phyloP scores from a whole-genome alignment of 1,140 invertebrate genomes.

The Leptoteleia sp. region DNA sequence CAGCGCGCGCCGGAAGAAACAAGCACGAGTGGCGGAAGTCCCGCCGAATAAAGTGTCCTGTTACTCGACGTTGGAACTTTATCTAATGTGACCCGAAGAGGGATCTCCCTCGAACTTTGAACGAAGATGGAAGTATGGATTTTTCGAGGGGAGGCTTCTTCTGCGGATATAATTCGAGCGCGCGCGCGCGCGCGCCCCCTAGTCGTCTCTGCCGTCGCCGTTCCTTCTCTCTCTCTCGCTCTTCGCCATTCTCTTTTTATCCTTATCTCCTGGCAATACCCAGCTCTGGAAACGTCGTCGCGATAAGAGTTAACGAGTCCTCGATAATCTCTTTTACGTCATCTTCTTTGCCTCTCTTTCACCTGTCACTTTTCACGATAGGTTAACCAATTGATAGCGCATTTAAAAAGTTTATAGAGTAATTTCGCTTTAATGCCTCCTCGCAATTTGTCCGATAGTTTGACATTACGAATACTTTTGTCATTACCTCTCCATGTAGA shows the following conservation, averaged over 20 bases:
- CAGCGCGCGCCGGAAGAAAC: constrained; percentile 41
- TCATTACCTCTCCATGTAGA: not conserved
- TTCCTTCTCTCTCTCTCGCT: no score
- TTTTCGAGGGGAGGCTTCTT: constrained; percentile 40
- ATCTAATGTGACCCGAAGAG: constrained; percentile 58
- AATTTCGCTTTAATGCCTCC: constrained; percentile 13
- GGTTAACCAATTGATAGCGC: constrained; percentile 29
- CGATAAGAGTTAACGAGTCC: constrained; percentile 57
- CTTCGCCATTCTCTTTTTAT: constrained; percentile 36
- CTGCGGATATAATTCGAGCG: constrained; percentile 60
- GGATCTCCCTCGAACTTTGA: constrained; percentile 40
- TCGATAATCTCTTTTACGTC: constrained; percentile 46
- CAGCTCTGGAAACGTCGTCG: constrained; percentile 34
- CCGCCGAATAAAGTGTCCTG: constrained; percentile 58
- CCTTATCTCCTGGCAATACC: constrained; percentile 34
- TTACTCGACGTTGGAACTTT: constrained; percentile 61
- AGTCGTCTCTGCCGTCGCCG: constrained; percentile 26
- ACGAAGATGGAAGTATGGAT: constrained; percentile 37
- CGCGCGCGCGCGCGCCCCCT: constrained; percentile 20
- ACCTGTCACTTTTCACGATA: constrained; percentile 38
- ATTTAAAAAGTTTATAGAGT: constrained; percentile 8
- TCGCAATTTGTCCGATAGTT: constrained; percentile 13
- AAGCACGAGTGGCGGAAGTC: constrained; percentile 52
- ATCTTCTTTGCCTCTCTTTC: constrained; percentile 31
- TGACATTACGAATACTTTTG: not conserved